These are phyloP conservation scores for Seladonia tumulorum DNA, from an alignment of 2,888 invertebrate genomes.

Conservation along the genomic window DNA sequence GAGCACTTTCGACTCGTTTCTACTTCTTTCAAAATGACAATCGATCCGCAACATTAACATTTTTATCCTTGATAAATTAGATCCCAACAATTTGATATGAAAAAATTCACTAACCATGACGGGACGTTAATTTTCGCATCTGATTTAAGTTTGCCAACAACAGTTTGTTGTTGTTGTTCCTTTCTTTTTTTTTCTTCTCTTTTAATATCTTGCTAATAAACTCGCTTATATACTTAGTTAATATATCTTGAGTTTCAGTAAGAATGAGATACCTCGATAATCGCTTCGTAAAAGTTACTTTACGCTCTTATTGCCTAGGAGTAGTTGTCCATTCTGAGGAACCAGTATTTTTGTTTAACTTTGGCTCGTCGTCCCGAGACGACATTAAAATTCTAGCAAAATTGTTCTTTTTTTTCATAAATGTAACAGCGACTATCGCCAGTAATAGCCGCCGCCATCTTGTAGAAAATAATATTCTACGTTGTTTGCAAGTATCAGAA, in stretches of 20 bases:
- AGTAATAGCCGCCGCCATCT: constrained; percentile 28
- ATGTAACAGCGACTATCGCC: constrained; percentile 28
- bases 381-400: constrained; percentile 61
- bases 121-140: constrained; percentile 60
- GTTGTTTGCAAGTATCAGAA: constrained; percentile 33
- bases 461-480: constrained; percentile 62
- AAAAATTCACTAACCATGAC: constrained; percentile 69
- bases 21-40: constrained; percentile 44
- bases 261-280: constrained; percentile 38
- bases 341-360: constrained; percentile 54
- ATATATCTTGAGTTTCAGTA: constrained; percentile 52
- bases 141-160: constrained; percentile 60
- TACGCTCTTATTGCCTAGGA: constrained; percentile 63
- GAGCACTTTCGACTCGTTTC: constrained; percentile 47
- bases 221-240: constrained; percentile 50
- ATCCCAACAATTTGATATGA: constrained; percentile 68
- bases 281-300: constrained; percentile 48
- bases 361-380: constrained; percentile 46
- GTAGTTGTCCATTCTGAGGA: constrained; percentile 62
- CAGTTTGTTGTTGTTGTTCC: constrained; percentile 34
- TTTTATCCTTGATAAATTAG: constrained; percentile 41
- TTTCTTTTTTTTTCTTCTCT: constrained; percentile 27
- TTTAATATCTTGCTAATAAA: constrained; percentile 46
- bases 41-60: constrained; percentile 38
- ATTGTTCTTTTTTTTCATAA: constrained; percentile 50